Base-by-base conservation (phyloP, 2,797 vertebrate species). In the Schizothorax lantsangensis region DNA sequence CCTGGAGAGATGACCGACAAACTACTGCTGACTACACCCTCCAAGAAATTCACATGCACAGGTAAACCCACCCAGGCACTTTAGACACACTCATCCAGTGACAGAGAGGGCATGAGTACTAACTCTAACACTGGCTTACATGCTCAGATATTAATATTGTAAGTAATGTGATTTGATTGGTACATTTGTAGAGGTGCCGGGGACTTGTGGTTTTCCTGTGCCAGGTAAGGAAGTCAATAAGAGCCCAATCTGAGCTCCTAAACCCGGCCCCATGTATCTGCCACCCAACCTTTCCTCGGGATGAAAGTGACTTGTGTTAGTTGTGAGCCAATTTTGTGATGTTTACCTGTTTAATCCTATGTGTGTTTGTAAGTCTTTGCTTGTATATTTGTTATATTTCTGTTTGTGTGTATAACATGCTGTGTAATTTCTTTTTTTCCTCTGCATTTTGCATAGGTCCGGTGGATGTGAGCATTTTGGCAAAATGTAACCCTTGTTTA, bases 1-100 rank as follows among this genome's bases (percentile, higher is more conserved):
- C 98, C 98, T 0, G 97, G 97, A 47, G 98, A 99, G 92, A 98
- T 99, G 98, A 97, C 96, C 0, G 98, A 99, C 92, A 99, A 99
- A 90, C 95, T 99, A 43, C 95, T 99, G 90, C 97, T 99, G 88
- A 99, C 98, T 74, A 99, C 98, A 6, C 98, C 98, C 0, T 99
- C 98, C 68, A 99, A 99, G 94, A 98, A 99, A 92, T 99, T 99
- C 91, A 97, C 96, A 62, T 99, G 98, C 91, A 95, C 97, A 97
- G 98, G 98, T 99, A 97, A 84, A 85, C 19, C 59, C 40, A 82
- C 33, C 4, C 10, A 43, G 21, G n/a, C 38, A 78, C 66, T 15
- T 82, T 11, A 59, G 17, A 57, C 43, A 45, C 4, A 86, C 52
- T 75, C 40, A 66, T 33, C 64, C 17, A 4, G 12, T 86, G 73